A percentile compares a stretch with the other conserved stretches of the same genome.
phyloP scores from a whole-genome alignment of 2,113 vertebrate species.

The Pomatostomus ruficeps region DNA sequence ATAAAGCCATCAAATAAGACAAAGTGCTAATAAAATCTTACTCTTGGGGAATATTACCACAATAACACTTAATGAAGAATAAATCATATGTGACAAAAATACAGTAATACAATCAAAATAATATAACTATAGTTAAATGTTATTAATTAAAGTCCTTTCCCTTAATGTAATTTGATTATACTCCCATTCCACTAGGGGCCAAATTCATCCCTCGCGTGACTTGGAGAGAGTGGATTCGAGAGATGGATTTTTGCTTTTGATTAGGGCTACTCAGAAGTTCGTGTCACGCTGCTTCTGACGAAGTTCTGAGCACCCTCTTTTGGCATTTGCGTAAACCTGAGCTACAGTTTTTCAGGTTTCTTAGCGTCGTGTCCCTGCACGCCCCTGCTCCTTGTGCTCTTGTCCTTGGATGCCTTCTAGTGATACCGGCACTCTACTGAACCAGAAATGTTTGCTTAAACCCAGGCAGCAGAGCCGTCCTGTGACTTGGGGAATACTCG shows the following conservation, averaged over 20 bases:
- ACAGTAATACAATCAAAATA: neutral
- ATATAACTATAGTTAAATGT: neutral
- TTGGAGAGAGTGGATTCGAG: neutral
- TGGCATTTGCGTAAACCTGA: neutral
- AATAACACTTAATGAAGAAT: neutral
- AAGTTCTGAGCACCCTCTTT: neutral
- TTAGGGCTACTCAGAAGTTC: neutral
- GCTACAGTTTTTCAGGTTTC: neutral
- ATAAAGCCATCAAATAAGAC: conserved; percentile 35
- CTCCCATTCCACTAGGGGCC: neutral
- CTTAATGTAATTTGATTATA: neutral
- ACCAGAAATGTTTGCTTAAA: neutral
- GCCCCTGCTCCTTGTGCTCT: neutral
- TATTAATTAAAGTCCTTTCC: conserved; percentile 12
- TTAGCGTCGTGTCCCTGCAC: neutral
- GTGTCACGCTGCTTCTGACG: neutral
- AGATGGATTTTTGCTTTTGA: neutral
- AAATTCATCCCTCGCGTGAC: neutral
- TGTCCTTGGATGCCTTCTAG: neutral
- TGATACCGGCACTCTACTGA: neutral
- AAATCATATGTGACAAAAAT: conserved; percentile 9
- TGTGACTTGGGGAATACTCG: neutral
- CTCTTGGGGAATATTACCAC: neutral
- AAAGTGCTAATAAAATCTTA: conserved; percentile 37
- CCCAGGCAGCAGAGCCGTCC: neutral